These are phyloP conservation scores for Hestina assimilis DNA, from an alignment of 1,140 invertebrate species.

Conservation along the genomic window DNA sequence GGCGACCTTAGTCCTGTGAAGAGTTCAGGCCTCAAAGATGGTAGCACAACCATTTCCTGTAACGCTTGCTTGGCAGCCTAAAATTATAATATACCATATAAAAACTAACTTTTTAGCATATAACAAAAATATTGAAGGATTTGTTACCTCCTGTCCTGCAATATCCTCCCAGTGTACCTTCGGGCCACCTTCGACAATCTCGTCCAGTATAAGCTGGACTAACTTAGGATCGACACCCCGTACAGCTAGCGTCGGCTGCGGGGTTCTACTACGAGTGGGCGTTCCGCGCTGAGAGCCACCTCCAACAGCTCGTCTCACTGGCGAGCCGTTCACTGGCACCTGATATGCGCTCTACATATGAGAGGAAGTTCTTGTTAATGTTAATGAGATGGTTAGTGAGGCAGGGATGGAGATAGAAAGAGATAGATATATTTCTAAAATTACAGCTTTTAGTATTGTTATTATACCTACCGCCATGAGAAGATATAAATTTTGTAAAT, in stretches of 20 bases:
- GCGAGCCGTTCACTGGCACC: slow-evolving; percentile 78
- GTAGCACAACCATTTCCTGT: slow-evolving; percentile 98
- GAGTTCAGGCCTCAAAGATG: slow-evolving; percentile 95
- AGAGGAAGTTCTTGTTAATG: slow-evolving; percentile 28
- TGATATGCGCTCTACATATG: slow-evolving; percentile 53
- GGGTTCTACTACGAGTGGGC: slow-evolving; percentile 68
- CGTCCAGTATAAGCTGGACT: slow-evolving; percentile 87
- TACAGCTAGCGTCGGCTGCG: slow-evolving; percentile 75
- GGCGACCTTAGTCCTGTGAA: slow-evolving; percentile 96
- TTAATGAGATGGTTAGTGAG: slow-evolving; percentile 29
- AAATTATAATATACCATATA: slow-evolving; percentile 18
- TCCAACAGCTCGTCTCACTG: slow-evolving; percentile 80
- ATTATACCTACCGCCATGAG: no score
- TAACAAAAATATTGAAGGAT: neutral
- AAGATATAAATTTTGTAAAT: no score
- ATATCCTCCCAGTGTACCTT: slow-evolving; percentile 96
- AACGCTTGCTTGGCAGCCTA: slow-evolving; percentile 95
- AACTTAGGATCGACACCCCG: slow-evolving; percentile 94
- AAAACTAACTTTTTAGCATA: no score
- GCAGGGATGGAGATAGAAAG: no score
- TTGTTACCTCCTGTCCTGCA: slow-evolving; percentile 87
- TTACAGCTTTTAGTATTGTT: neutral
- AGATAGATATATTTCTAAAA: neutral
- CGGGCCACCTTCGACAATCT: slow-evolving; percentile 87
- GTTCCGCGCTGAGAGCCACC: slow-evolving; percentile 64